Percentiles rank a stretch among this genome's conserved stretches.
phyloP scores from a whole-genome alignment of 2,888 invertebrate genomes.

The Lordiphosa fenestrarum region DNA sequence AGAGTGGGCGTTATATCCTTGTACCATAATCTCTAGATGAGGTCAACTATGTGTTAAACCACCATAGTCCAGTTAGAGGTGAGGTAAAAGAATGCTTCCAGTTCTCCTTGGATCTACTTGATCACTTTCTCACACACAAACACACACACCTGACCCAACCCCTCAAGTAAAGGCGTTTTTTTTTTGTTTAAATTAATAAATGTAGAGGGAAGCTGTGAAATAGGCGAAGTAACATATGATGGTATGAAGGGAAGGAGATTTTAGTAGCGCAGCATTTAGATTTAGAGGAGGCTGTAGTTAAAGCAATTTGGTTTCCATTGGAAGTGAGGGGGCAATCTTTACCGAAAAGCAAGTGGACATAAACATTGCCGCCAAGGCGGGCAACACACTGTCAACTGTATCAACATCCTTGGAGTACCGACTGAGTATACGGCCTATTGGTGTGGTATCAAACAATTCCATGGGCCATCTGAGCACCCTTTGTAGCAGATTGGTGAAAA shows the following conservation, averaged over 20 bases:
- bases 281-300: neutral
- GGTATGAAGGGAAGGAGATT: neutral
- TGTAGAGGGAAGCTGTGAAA: conserved; percentile 12
- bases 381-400: conserved; percentile 82
- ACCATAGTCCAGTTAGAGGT: neutral
- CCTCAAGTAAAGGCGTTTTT: conserved; percentile 55
- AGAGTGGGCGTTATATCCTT: conserved; percentile 24
- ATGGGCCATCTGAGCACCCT: conserved; percentile 86
- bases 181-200: conserved; percentile 1
- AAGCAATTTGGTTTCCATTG: conserved; percentile 2
- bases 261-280: neutral
- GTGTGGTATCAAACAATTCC: conserved; percentile 90
- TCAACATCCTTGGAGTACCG: conserved; percentile 85
- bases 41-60: no score
- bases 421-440: conserved; percentile 87
- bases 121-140: no score
- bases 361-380: conserved; percentile 78
- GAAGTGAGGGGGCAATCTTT: conserved; percentile 54
- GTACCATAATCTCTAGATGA: conserved; percentile 5
- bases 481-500: conserved; percentile 83
- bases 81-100: conserved; percentile 10
- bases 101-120: conserved; percentile 11
- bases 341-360: conserved; percentile 81
- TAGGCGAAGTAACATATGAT: neutral
- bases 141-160: conserved; percentile 40